phyloP scores from a whole-genome alignment of 2,888 invertebrate species.

The Mactromeris polynyma region DNA sequence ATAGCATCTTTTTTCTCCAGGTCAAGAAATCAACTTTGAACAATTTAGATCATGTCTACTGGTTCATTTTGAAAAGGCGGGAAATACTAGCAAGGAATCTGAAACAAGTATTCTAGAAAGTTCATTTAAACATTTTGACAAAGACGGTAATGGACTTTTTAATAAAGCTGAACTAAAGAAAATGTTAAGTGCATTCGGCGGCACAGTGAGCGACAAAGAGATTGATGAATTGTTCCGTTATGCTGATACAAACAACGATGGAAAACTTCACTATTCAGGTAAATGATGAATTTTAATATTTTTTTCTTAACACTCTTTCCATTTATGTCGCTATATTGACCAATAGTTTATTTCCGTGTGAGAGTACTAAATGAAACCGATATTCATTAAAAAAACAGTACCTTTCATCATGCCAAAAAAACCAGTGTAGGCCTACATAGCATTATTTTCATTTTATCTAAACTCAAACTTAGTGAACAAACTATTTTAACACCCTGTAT shows the following conservation, averaged over 20 bases:
- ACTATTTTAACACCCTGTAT: too few relatives aligned
- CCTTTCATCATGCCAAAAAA: too few relatives aligned
- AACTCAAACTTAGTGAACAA: too few relatives aligned
- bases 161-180: constrained; percentile 41
- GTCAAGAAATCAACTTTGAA: neutral
- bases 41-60: neutral
- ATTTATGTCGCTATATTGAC: too few relatives aligned
- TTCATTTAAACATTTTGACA: constrained; percentile 42
- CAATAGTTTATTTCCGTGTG: too few relatives aligned
- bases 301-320: too few relatives aligned
- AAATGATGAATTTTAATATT: too few relatives aligned
- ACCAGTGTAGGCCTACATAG: too few relatives aligned
- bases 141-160: constrained; percentile 27
- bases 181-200: constrained; percentile 31
- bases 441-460: too few relatives aligned
- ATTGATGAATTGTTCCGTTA: constrained; percentile 21
- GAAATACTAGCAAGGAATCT: neutral
- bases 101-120: neutral
- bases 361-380: too few relatives aligned
- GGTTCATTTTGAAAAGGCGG: neutral
- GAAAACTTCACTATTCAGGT: constrained; percentile 31
- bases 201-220: constrained; percentile 27
- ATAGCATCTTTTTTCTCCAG: neutral
- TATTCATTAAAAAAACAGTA: too few relatives aligned
- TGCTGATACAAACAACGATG: constrained; percentile 29